Evolutionary conservation across 2,113 vertebrate genomes (phyloP), one percentile per base, ranked within the genome.

Genomic region (Hassar affinis): DNA sequence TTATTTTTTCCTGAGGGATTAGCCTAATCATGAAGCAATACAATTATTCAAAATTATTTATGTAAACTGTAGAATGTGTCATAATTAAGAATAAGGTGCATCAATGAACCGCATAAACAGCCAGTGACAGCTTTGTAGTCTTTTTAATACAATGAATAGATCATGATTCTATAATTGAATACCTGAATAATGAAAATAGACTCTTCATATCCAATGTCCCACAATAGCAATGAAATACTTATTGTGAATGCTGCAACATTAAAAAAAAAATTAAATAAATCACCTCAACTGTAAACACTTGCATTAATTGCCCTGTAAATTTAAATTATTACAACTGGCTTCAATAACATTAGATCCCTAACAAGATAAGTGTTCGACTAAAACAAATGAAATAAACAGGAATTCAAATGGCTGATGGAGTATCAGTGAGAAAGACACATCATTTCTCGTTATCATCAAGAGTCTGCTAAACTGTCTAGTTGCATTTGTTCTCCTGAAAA

Each of bases 21-120:
- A 79, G 47, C 85, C 68, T 62, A 27, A 20, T 11, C n/a, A 52
- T 42, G 11, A 20, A 80, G 77, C 49, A 49, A 35, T 35, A 75
- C 4, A 35, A 20, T 33, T 79, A 56, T 30, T 69, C 3, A 68
- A 30, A 68, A 66, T 30, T 35, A 79, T 49, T 66, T 47, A 47
- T 47, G 11, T 51, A 20, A 79, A 74, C 54, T 22, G 38, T 27
- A 9, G 15, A 76, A 59, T 30, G 22, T 56, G 35, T 69, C 22
- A 72, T 20, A 56, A n/a, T 45, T 71, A 4, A 71, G 17, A 72
- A 47, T 57, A 71, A 6, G 2, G 33, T 38, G 35, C 14, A 11
- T 30, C 25, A 74, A 74, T 49, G 27, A 14, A 49, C 15, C 3
- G 12, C 12, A 72, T 49, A 72, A 15, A n/a, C 68, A 10, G 18